Percentiles rank a stretch among this genome's conserved stretches.
Evolutionary conservation across 2,888 invertebrate species (phyloP).

Genomic region (Catocala nupta): DNA sequence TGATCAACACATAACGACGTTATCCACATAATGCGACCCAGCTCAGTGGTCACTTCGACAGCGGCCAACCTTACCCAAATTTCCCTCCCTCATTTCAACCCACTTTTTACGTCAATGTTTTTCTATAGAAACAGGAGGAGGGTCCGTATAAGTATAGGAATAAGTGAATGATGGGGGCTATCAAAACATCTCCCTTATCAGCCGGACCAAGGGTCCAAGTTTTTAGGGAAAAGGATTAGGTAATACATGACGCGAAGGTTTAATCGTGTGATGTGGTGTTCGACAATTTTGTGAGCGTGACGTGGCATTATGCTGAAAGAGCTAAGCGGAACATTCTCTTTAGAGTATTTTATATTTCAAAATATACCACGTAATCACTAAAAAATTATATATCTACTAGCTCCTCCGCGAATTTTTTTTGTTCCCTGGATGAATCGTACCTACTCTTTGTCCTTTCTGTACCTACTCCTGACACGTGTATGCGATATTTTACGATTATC

Average conservation of each 20-base stretch:
- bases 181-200: conserved; percentile 86
- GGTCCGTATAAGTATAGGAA: conserved; percentile 67
- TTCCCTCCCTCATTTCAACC: conserved; percentile 71
- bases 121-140: conserved; percentile 78
- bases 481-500: no score
- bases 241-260: conserved; percentile 69
- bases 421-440: no score
- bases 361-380: no score
- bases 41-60: conserved; percentile 87
- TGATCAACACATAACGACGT: conserved; percentile 87
- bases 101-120: conserved; percentile 87
- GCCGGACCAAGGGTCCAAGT: conserved; percentile 72
- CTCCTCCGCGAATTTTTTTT: no score
- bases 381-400: no score
- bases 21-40: conserved; percentile 85
- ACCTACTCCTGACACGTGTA: no score
- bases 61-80: conserved; percentile 80
- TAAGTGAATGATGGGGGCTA: conserved; percentile 84
- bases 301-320: conserved; percentile 33
- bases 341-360: not conserved
- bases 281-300: conserved; percentile 49
- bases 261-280: conserved; percentile 60
- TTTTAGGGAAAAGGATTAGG: conserved; percentile 83
- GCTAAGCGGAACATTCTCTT: conserved; percentile 16
- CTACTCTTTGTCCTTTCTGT: no score